These are phyloP conservation scores for Corythornis madagascariensis DNA, from an alignment of 2,113 vertebrate species.

Conservation along the genomic window DNA sequence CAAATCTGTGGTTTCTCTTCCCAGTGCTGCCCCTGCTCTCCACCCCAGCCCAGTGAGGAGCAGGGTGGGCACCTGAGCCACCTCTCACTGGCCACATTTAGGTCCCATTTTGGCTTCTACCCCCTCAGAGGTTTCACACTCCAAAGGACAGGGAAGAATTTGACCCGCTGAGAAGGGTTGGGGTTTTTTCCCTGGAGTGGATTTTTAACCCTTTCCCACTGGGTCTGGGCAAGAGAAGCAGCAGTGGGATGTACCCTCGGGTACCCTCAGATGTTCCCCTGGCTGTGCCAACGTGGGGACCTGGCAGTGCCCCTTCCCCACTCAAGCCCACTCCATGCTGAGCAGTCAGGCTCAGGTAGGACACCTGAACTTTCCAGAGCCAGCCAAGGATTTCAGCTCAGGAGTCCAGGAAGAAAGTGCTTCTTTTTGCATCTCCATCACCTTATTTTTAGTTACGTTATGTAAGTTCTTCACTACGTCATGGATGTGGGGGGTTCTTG, in stretches of 20 bases:
- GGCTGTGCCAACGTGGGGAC: accelerated
- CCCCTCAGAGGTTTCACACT: neutral
- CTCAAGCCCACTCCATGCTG: neutral
- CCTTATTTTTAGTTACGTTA: conserved; percentile 81
- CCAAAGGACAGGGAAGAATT: neutral
- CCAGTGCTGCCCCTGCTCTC: neutral
- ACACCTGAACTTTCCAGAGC: neutral
- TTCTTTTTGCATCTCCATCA: conserved; percentile 15
- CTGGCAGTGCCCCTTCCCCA: neutral
- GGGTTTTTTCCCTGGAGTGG: neutral
- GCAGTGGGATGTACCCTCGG: accelerated
- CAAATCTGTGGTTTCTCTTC: accelerated
- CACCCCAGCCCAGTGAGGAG: accelerated
- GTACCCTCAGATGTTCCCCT: neutral
- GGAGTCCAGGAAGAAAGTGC: neutral
- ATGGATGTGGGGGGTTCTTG: conserved; percentile 72
- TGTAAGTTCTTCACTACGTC: conserved; percentile 76
- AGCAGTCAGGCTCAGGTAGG: neutral
- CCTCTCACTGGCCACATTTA: accelerated
- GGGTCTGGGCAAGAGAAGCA: neutral
- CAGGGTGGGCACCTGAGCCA: accelerated
- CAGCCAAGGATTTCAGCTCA: accelerated
- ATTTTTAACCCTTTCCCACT: neutral
- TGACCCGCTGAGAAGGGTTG: neutral
- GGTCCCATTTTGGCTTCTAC: neutral